Base-by-base conservation (phyloP, 2,797 vertebrate genomes). In the Paedocypris micromegethes region DNA sequence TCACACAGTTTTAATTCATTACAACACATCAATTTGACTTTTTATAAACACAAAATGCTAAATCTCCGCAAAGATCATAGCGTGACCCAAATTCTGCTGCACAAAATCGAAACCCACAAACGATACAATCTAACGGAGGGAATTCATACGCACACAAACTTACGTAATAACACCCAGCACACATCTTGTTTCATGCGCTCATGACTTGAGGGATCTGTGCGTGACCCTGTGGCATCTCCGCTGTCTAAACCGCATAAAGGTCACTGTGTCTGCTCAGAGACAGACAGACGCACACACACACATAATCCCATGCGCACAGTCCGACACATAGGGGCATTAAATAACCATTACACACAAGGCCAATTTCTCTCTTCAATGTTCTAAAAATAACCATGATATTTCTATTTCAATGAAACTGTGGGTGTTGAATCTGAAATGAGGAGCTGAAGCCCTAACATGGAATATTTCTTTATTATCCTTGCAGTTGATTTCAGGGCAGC, bases 231-330 rank as follows among this genome's bases (percentile, higher is more conserved):
- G 58, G 49, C 0, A 0, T 58, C 55, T 58, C 42, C 54, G 5
- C 63, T 53, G 38, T 44, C 50, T 43, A 40, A 74, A 52, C 68
- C 40, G 45, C 49, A 66, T 63, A 77, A 75, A 72, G 69, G 66
- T 77, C 70, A 77, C 65, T 38, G 54, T 63, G 54, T 72, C 52
- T 75, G 43, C 62, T 66, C 54, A 62, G 50, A 53, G 53, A 53
- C 23, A 52, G 60, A 63, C 62, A 63, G 9, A 70, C 55, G 59
- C 57, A 49, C 56, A 61, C 58, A 68, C 40, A 63, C 44, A 67
- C 23, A 23, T 1, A 23, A 1, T 23, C 23, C 23, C 23, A 23
- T 23, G 23, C 23, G 23, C 23, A 1, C 23, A 23, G 23, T 23
- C 23, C 23, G 23, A 23, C 23, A 23, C 23, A 23, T 23, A 23